Evolutionary conservation across 2,797 vertebrate species (phyloP).

Genomic region (Borostomias antarcticus): DNA sequence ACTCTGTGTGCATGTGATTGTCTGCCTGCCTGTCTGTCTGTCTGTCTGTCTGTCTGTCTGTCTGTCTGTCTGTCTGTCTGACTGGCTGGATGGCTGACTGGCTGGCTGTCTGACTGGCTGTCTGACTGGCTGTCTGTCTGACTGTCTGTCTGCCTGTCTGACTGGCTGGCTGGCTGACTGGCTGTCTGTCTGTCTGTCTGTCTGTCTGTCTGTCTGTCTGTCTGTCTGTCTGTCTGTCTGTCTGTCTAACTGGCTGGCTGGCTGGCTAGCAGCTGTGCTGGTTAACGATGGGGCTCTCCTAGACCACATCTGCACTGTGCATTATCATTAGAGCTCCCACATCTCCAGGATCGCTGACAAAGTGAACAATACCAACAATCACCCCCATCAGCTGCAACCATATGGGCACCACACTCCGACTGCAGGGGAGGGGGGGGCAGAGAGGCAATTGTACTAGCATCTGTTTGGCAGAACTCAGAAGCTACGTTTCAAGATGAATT

Average conservation of each 20-base stretch:
- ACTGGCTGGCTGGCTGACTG: background rate
- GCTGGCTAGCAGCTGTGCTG: slow-evolving; percentile 54
- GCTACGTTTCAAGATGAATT: slow-evolving; percentile 57
- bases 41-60: slow-evolving; percentile 1
- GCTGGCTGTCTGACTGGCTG: too few species aligned
- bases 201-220: slow-evolving; percentile 3
- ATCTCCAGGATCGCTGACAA: slow-evolving; percentile 82
- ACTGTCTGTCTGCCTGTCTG: slow-evolving; percentile 27
- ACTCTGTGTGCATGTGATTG: slow-evolving; percentile 33
- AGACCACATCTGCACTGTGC: slow-evolving; percentile 82
- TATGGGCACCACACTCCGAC: slow-evolving; percentile 77
- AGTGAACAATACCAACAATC: slow-evolving; percentile 85
- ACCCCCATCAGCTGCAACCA: slow-evolving; percentile 82
- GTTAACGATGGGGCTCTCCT: slow-evolving; percentile 74
- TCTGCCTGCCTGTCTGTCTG: background rate
- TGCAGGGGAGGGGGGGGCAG: slow-evolving; percentile 47
- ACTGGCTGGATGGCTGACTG: too few species aligned
- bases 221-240: slow-evolving; percentile 34
- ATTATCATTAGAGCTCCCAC: slow-evolving; percentile 81
- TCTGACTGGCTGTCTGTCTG: background rate
- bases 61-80: slow-evolving; percentile 25
- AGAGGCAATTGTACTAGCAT: slow-evolving; percentile 76
- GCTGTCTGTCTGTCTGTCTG: slow-evolving; percentile 39
- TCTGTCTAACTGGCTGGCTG: too few species aligned
- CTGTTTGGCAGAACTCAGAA: slow-evolving; percentile 73